phyloP scores from a whole-genome alignment of 1,140 invertebrate species.

The Aricia agestis region DNA sequence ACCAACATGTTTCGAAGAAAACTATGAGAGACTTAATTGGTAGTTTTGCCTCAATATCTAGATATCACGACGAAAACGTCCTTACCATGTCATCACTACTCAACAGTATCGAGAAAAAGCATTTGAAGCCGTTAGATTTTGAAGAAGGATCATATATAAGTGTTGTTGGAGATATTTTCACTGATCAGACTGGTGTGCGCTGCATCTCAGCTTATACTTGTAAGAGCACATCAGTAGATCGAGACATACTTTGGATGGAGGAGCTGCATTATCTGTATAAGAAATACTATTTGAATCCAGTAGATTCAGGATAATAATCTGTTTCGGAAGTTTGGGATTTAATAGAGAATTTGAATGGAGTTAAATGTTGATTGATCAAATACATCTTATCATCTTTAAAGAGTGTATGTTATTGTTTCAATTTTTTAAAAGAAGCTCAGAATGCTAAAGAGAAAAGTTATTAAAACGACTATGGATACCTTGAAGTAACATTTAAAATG shows the following conservation, averaged over 20 bases:
- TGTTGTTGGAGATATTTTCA: slow-evolving; percentile 63
- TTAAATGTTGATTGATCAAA: too few species aligned
- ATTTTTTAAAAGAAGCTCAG: too few species aligned
- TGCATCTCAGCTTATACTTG: slow-evolving; percentile 58
- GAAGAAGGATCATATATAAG: slow-evolving; percentile 43
- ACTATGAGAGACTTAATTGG: slow-evolving; percentile 40
- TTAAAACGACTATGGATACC: too few species aligned
- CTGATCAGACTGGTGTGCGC: slow-evolving; percentile 45
- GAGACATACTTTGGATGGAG: slow-evolving; percentile 61
- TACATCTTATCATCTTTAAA: too few species aligned
- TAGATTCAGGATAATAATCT: background rate
- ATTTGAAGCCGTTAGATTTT: slow-evolving; percentile 40
- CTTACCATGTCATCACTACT: slow-evolving; percentile 46
- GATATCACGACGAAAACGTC: slow-evolving; percentile 39
- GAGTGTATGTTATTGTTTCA: too few species aligned
- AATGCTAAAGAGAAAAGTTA: too few species aligned
- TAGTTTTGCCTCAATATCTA: slow-evolving; percentile 39
- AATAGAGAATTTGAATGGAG: too few species aligned
- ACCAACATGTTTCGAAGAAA: slow-evolving; percentile 31
- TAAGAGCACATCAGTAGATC: slow-evolving; percentile 40
- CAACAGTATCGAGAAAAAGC: slow-evolving; percentile 41
- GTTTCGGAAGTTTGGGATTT: too few species aligned
- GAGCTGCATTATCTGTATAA: slow-evolving; percentile 63
- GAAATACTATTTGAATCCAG: slow-evolving; percentile 51
- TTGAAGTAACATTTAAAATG: too few species aligned